Evolutionary conservation across 2,797 vertebrate species (phyloP), one percentile per base, ranked within the genome.

Genomic region (Agapornis canus): DNA sequence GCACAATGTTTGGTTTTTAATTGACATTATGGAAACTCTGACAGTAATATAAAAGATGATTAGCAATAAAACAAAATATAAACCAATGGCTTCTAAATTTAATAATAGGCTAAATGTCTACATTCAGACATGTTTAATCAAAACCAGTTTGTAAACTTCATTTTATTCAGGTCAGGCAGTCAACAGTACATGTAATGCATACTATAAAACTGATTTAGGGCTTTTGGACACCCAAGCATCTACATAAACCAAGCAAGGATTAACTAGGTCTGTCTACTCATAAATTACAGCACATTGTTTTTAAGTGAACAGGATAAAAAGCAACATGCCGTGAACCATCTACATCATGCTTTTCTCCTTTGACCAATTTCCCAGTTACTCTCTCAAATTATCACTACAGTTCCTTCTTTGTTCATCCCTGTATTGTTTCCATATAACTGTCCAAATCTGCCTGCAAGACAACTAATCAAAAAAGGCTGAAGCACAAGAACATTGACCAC

Each of bases 301-400:
- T 94, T 95, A 96, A 96, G 87, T 90, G 94, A 96, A 94, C 73
- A 93, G 90, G 90, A 96, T 94, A 96, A 97, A 97, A 97, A 95
- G 90, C 95, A 95, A 96, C 86, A 94, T 80, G 83, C 81, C 45
- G 31, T 82, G 80, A 96, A 95, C 88, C 93, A 96, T 96, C 95
- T 94, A 96, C 94, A 95, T 96, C 82, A 96, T 84, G 65, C 48
- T 96, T 96, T 95, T 85, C 75, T 96, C 76, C 84, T 96, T 95
- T 96, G 95, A 97, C 96, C 90, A 92, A 97, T 96, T 97, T 96
- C 96, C 94, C 95, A 95, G 96, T 94, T 96, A 96, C 95, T 95
- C 96, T 97, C 96, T 97, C 96, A 97, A 95, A 97, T 97, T 97
- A 97, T 97, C 96, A 97, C 97, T 97, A 94, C 90, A 78, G 91